Evolutionary conservation across 2,888 invertebrate species (phyloP), one percentile per base, ranked within the genome.

Genomic region (Eilema sororculum): DNA sequence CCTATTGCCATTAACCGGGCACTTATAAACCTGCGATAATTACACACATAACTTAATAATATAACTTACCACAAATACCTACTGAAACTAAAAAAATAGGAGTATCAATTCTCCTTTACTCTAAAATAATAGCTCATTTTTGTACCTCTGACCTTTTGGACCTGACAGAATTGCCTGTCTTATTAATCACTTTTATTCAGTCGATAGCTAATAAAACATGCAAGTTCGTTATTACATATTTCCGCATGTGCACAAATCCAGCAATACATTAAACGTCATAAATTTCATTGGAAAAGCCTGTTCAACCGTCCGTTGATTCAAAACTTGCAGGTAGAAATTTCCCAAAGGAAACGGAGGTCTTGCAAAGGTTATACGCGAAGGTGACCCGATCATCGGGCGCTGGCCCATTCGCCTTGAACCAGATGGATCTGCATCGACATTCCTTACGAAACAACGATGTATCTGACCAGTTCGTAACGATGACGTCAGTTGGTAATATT

Each of bases 361-460:
- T 57, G 69, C 79, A 90, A 90, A 93, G 93, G 93, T 93, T 91
- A 89, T 69, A 71, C 72, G 76, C 82, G 92, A 93, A 93, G 93
- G 92, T 90, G 89, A 91, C 88, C 86, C 84, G 88, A 90, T 84
- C 89, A 88, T 89, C 89, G 82, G 85, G 78, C 87, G 84, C 79
- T 80, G 79, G 81, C 79, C 84, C 79, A 90, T 87, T 91, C 75
- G 86, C 93, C 93, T 93, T 93, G 93, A 91, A 91, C 93, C 86
- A 91, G 85, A 91, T 93, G 87, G 79, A 83, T 78, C 78, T 64
- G 69, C 75, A 71, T 80, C 79, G 81, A 86, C 86, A 87, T 88
- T 85, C 80, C 86, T 89, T 87, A 80, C 87, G 85, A 87, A 87
- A 87, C 79, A 72, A 72, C 76, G 71, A 78, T 78, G 78, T 75